phyloP scores from a whole-genome alignment of 2,113 vertebrate species.

The Dipodomys ordii region DNA sequence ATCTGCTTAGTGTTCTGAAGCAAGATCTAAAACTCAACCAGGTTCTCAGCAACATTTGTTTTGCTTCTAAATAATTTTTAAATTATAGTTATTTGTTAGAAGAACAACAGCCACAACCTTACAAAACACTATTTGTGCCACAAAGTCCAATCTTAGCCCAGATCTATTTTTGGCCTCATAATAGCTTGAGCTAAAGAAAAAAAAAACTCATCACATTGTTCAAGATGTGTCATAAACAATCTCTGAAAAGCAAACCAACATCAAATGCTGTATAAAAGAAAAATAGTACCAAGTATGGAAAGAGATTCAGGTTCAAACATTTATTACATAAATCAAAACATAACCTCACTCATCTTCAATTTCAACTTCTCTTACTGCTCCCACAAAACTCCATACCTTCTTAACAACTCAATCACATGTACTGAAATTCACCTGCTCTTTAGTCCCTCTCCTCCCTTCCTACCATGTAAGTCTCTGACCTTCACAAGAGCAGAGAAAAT shows the following conservation, averaged over 20 bases:
- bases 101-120: constrained; percentile 65
- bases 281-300: constrained; percentile 50
- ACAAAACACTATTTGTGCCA: constrained; percentile 57
- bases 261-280: constrained; percentile 56
- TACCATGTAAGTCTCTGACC: neutral
- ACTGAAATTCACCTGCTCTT: neutral
- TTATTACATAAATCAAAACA: constrained; percentile 25
- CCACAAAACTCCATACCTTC: neutral
- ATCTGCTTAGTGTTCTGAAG: constrained; percentile 46
- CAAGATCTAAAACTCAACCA: constrained; percentile 51
- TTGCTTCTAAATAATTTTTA: constrained; percentile 68
- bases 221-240: constrained; percentile 62
- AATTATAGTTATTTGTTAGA: constrained; percentile 66
- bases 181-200: constrained; percentile 62
- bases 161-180: constrained; percentile 61
- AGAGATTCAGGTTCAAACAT: constrained; percentile 45
- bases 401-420: constrained; percentile 36
- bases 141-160: constrained; percentile 49
- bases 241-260: constrained; percentile 40
- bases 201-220: constrained; percentile 30
- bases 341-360: neutral
- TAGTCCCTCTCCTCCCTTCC: neutral
- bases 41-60: constrained; percentile 49
- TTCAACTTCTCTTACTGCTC: neutral
- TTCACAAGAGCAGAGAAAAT: neutral